phyloP scores from a whole-genome alignment of 2,797 vertebrate species.

The Neoniphon sammara region DNA sequence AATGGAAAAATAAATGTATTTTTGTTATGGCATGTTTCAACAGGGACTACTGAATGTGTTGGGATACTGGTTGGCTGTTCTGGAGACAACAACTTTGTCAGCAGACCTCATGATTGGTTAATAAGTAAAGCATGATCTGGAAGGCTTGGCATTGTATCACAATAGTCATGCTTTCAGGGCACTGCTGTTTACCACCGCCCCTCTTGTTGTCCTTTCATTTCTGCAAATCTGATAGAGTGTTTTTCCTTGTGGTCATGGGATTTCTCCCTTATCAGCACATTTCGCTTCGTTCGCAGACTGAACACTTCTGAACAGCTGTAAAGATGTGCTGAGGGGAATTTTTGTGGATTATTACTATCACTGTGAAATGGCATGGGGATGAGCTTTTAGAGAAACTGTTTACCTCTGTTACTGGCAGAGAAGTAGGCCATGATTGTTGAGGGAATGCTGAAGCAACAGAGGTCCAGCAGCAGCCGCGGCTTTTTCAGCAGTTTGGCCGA shows the following conservation, averaged over 20 bases:
- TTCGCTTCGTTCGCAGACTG: constrained; percentile 36
- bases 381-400: constrained; percentile 28
- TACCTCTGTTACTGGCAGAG: constrained; percentile 44
- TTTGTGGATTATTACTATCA: constrained; percentile 29
- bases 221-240: constrained; percentile 67
- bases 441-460: constrained; percentile 3
- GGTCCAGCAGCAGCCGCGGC: not conserved
- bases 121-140: constrained; percentile 83
- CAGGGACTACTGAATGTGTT: not conserved
- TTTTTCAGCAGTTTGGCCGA: constrained; percentile 20
- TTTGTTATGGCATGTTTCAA: not conserved
- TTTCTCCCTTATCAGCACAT: constrained; percentile 54
- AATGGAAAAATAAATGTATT: not conserved
- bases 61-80: constrained; percentile 36
- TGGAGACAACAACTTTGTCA: constrained; percentile 34
- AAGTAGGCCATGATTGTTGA: not conserved
- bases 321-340: constrained; percentile 23
- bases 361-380: constrained; percentile 32
- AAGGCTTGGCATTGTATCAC: constrained; percentile 70
- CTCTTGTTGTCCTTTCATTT: constrained; percentile 72
- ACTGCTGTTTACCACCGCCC: constrained; percentile 69
- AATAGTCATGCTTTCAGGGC: constrained; percentile 67
- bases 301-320: constrained; percentile 24
- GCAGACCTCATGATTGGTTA: constrained; percentile 80
- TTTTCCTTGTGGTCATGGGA: constrained; percentile 67